Conservation (phyloP, 2,113 vertebrate species). For the Natator depressus region DNA sequence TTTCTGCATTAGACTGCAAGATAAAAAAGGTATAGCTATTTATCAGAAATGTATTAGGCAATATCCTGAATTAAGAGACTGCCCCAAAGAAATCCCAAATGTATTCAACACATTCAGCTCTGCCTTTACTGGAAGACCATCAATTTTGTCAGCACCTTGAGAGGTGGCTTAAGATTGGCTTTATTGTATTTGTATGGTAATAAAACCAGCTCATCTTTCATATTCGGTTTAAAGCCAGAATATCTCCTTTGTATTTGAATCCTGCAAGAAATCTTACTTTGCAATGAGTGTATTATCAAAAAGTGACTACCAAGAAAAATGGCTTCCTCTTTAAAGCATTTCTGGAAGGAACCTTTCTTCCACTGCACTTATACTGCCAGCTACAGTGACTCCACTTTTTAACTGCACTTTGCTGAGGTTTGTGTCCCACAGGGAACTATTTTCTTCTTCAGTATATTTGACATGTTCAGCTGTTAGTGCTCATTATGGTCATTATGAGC, state of each 20-base stretch:
- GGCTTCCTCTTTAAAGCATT: not conserved
- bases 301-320: slow-evolving; percentile 1
- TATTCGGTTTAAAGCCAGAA: slow-evolving; percentile 21
- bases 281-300: slow-evolving; percentile 28
- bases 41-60: not conserved
- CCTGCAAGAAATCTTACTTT: slow-evolving; percentile 26
- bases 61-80: not conserved
- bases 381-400: slow-evolving; percentile 7
- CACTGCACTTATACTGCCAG: not conserved
- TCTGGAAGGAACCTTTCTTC: slow-evolving; percentile 10
- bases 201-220: not conserved
- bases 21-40: not conserved
- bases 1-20: accelerated
- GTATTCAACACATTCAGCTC: not conserved
- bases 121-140: not conserved
- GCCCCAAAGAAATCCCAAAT: not conserved
- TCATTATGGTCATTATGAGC: slow-evolving; percentile 71
- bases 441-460: slow-evolving; percentile 64
- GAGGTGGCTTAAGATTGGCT: not conserved
- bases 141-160: not conserved
- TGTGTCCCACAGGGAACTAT: slow-evolving; percentile 50
- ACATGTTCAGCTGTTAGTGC: slow-evolving; percentile 69
- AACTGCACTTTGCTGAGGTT: slow-evolving; percentile 30
- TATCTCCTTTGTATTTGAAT: slow-evolving; percentile 8
- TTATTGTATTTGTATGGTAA: not conserved